Base-by-base conservation (phyloP, 2,113 vertebrate species). In the Butastur rufipennis region DNA sequence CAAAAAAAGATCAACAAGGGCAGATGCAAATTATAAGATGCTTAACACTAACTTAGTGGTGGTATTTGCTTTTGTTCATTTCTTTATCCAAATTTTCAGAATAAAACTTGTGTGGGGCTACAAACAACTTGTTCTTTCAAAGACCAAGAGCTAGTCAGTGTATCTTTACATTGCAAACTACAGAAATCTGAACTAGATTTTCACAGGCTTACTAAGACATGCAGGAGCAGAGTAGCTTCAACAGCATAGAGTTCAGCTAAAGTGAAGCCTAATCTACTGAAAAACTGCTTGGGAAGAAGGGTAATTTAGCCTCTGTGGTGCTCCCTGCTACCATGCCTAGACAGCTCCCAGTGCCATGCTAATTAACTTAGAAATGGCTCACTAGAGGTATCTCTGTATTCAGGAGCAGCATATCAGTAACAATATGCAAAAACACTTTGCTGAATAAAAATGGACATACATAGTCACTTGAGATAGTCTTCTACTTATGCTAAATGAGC, bases 361-460 rank as follows among this genome's bases (percentile, higher is more conserved):
- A 96, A 91, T 95, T 86, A 92, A 86, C 63, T 96, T 78, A 5
- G 83, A 92, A 92, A 88, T 38, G 42, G 21, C 50, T 88, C 71
- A 80, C 52, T 48, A 34, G 92, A 75, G 21, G 19, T 53, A 11
- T 68, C 56, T 70, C 75, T 58, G 29, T 42, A 45, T 74, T 59
- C n/a, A 92, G 72, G 38, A 91, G 32, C 10, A 86, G 50, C 63
- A 42, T 11, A 66, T 7, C 3, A 38, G 56, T 6, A 96, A 38
- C 26, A 67, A 47, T 71, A 77, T 36, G 16, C 23, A 90, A 91
- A 94, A 65, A 5, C 22, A 34, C 13, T 52, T 48, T 82, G 53
- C 19, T 21, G 14, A 73, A 77, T 63, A 74, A 77, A 94, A 90
- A 70, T 36, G 45, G 50, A 42, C 38, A 9, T 73, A 86, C 9